phyloP scores from a whole-genome alignment of 1,140 invertebrate species.

The Aphelinus certus region DNA sequence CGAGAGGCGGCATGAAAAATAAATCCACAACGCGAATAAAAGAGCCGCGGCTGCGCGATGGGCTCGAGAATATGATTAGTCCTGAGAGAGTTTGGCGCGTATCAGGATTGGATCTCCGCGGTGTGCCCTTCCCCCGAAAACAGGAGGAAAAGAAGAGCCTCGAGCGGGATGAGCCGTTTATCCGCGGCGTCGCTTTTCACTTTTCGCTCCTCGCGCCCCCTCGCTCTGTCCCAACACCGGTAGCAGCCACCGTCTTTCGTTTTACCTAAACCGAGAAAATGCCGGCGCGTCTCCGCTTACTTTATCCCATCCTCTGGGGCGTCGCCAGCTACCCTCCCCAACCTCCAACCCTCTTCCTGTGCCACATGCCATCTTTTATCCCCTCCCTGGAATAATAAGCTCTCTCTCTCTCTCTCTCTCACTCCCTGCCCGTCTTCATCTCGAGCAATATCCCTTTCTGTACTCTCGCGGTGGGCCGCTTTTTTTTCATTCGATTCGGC shows the following conservation, averaged over 20 bases:
- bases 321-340: slow-evolving; percentile 49
- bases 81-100: slow-evolving; percentile 52
- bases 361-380: no score
- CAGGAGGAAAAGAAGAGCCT: neutral
- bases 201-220: slow-evolving; percentile 49
- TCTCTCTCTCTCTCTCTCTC: slow-evolving; percentile 39
- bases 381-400: neutral
- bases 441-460: no score
- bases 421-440: no score
- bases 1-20: no score
- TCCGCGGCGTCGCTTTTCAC: slow-evolving; percentile 63
- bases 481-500: slow-evolving; percentile 1
- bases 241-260: slow-evolving; percentile 5
- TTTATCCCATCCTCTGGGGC: slow-evolving; percentile 53
- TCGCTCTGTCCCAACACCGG: slow-evolving; percentile 16
- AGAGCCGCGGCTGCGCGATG: neutral
- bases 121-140: slow-evolving; percentile 1
- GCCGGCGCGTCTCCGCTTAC: slow-evolving; percentile 49
- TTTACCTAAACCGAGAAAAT: slow-evolving; percentile 23
- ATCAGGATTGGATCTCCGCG: slow-evolving; percentile 50
- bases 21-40: neutral
- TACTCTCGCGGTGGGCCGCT: no score
- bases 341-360: neutral
- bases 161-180: slow-evolving; percentile 62
- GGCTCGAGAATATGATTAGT: slow-evolving; percentile 58